Conservation (phyloP, 23 tunicate species). For the Ascidia mentula region DNA sequence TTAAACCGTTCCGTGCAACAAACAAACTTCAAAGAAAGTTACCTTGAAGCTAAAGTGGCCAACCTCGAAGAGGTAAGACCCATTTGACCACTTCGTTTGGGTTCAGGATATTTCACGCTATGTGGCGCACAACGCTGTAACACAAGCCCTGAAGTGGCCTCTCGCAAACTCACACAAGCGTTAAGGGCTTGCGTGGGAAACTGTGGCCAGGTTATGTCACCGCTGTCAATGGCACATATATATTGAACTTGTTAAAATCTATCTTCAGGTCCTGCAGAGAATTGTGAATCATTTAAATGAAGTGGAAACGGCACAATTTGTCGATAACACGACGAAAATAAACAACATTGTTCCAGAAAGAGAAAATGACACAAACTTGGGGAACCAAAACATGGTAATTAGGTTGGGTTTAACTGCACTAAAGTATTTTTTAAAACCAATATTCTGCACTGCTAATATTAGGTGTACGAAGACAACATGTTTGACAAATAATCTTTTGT, state of each 20-base stretch:
- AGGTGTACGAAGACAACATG: no score
- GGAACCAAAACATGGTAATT: no score
- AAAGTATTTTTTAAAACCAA: no score
- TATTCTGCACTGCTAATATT: no score
- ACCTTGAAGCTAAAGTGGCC: not conserved
- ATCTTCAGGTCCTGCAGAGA: not conserved
- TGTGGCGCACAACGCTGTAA: not conserved
- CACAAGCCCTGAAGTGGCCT: not conserved
- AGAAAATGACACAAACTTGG: no score
- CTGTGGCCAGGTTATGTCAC: not conserved
- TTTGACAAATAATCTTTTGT: no score
- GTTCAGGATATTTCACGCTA: no score
- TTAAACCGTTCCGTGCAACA: not conserved
- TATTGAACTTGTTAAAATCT: not conserved
- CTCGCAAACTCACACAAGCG: slow-evolving; percentile 1
- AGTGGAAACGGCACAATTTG: no score
- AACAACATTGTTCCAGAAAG: no score
- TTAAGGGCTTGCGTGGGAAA: slow-evolving; percentile 8
- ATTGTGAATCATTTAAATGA: not conserved
- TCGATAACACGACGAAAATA: no score
- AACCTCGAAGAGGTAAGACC: not conserved
- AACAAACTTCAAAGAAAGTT: not conserved
- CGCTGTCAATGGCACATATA: not conserved
- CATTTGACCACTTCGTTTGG: no score
- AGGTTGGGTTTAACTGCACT: no score